A percentile compares a stretch with the other conserved stretches of the same genome.
phyloP scores from a whole-genome alignment of 2,888 invertebrate species.

The Autographa pulchrina region DNA sequence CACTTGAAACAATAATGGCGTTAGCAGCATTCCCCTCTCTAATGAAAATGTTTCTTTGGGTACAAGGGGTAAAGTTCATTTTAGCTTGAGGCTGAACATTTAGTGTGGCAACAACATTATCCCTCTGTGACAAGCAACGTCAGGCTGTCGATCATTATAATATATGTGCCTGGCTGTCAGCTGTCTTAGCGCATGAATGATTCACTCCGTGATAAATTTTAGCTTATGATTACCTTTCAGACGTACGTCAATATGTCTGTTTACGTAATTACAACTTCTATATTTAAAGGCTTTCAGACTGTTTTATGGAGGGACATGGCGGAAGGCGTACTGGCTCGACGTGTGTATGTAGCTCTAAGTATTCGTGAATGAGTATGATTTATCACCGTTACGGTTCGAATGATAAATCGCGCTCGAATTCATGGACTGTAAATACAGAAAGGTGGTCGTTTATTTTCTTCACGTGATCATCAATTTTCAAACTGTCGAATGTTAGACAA shows the following conservation, averaged over 20 bases:
- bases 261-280: slow-evolving; percentile 85
- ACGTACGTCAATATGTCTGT: slow-evolving; percentile 87
- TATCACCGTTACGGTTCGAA: slow-evolving; percentile 77
- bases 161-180: slow-evolving; percentile 88
- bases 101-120: slow-evolving; percentile 87
- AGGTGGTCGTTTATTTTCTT: slow-evolving; percentile 76
- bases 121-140: slow-evolving; percentile 88
- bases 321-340: slow-evolving; percentile 79
- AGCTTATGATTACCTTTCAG: slow-evolving; percentile 90
- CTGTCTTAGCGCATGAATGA: slow-evolving; percentile 88
- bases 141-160: slow-evolving; percentile 89
- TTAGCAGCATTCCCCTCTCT: slow-evolving; percentile 49
- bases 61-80: slow-evolving; percentile 46
- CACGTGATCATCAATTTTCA: slow-evolving; percentile 73
- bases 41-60: slow-evolving; percentile 55
- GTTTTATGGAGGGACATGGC: slow-evolving; percentile 77
- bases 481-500: slow-evolving; percentile 60
- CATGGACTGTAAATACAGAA: slow-evolving; percentile 78
- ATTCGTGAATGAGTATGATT: slow-evolving; percentile 81
- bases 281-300: slow-evolving; percentile 80
- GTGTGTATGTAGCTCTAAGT: slow-evolving; percentile 71
- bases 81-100: slow-evolving; percentile 50
- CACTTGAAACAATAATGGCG: slow-evolving; percentile 71
- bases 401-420: slow-evolving; percentile 82
- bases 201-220: slow-evolving; percentile 89